These are phyloP conservation scores for Xanthorhoe spadicearia DNA, from an alignment of 2,888 invertebrate species.

Conservation along the genomic window DNA sequence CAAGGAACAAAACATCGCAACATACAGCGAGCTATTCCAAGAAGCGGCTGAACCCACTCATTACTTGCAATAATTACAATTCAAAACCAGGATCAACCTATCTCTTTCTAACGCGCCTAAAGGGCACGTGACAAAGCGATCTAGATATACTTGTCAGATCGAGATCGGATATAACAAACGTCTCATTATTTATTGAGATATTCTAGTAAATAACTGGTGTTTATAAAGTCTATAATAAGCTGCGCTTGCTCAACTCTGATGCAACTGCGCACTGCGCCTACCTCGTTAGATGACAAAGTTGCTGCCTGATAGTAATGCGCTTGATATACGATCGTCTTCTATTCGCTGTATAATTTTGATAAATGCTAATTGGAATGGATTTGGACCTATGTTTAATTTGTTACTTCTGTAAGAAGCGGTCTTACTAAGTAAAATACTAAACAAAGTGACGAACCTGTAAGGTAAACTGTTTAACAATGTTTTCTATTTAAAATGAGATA, in stretches of 20 bases:
- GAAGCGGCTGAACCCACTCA: conserved; percentile 59
- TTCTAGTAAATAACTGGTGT: conserved; percentile 25
- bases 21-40: conserved; percentile 61
- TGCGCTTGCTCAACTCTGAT: conserved; percentile 24
- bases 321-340: conserved; percentile 15
- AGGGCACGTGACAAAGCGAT: conserved; percentile 69
- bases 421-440: not conserved
- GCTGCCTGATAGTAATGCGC: conserved; percentile 17
- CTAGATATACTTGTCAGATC: conserved; percentile 72
- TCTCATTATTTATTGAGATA: conserved; percentile 70
- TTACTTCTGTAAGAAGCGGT: not conserved
- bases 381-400: not conserved
- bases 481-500: too few species aligned
- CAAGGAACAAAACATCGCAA: conserved; percentile 37
- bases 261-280: conserved; percentile 23
- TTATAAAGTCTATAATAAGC: conserved; percentile 25
- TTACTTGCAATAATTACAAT: conserved; percentile 71
- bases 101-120: conserved; percentile 56
- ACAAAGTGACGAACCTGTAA: too few species aligned
- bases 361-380: conserved; percentile 8
- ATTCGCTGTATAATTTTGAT: conserved; percentile 17
- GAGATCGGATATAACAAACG: conserved; percentile 72
- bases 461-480: too few species aligned
- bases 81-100: conserved; percentile 59
- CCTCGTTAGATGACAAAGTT: conserved; percentile 29